Evolutionary conservation across 2,888 invertebrate species (phyloP).

Genomic region (Acanthacorydalis orientalis): DNA sequence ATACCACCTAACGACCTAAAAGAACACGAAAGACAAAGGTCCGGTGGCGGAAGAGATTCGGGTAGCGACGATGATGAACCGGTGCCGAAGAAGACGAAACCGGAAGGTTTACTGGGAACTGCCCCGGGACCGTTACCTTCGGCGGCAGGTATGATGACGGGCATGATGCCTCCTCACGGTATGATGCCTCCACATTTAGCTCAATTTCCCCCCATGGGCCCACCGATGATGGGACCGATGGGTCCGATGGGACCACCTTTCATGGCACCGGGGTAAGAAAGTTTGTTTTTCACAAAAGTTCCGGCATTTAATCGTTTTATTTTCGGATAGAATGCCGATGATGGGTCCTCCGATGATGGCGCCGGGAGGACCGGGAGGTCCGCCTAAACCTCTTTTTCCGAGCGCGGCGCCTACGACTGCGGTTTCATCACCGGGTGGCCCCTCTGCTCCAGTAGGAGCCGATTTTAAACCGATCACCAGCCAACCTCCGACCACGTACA

Average conservation of each 20-base stretch:
- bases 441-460: conserved; percentile 36
- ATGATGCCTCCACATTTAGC: conserved; percentile 40
- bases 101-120: conserved; percentile 46
- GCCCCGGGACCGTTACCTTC: conserved; percentile 41
- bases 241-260: conserved; percentile 58
- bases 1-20: conserved; percentile 90
- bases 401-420: conserved; percentile 51
- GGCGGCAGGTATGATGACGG: conserved; percentile 46
- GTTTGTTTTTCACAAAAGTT: neutral
- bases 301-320: neutral
- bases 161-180: conserved; percentile 38
- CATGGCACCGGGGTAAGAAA: conserved; percentile 43
- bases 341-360: conserved; percentile 36
- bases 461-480: conserved; percentile 40
- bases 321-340: conserved; percentile 30
- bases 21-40: conserved; percentile 82
- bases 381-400: conserved; percentile 66
- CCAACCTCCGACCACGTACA: conserved; percentile 22
- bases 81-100: conserved; percentile 55
- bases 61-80: conserved; percentile 79
- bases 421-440: conserved; percentile 25
- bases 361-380: conserved; percentile 29
- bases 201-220: conserved; percentile 38
- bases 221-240: conserved; percentile 42
- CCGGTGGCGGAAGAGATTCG: conserved; percentile 44